Conservation (phyloP, 2,888 invertebrate species). For the Hipparchia semele region DNA sequence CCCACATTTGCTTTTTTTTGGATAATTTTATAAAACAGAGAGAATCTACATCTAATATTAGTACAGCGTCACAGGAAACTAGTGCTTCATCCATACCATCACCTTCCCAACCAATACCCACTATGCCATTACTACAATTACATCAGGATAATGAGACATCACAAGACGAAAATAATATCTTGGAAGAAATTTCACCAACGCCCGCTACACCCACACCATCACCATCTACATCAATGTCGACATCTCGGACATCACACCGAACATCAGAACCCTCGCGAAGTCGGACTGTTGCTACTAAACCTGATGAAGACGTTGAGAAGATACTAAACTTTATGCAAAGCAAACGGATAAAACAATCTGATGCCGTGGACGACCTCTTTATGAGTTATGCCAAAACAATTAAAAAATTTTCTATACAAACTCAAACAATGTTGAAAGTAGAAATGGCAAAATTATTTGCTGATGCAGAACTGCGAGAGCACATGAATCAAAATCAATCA, state of each 20-base stretch:
- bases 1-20: constrained; percentile 2
- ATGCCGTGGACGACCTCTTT: constrained; percentile 26
- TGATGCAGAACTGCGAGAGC: constrained; percentile 22
- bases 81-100: constrained; percentile 1
- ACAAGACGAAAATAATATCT: constrained; percentile 1
- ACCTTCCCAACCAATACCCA: constrained; percentile 2
- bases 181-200: constrained; percentile 2
- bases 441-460: constrained; percentile 29
- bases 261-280: constrained; percentile 4
- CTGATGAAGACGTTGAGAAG: constrained; percentile 15
- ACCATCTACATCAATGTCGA: background rate
- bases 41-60: constrained; percentile 4
- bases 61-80: constrained; percentile 4
- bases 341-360: constrained; percentile 22
- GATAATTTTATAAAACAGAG: constrained; percentile 2
- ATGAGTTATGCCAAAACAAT: constrained; percentile 29
- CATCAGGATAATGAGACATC: background rate
- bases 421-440: constrained; percentile 25
- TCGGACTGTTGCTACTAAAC: background rate
- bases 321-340: constrained; percentile 11
- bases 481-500: constrained; percentile 1
- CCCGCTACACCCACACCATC: background rate
- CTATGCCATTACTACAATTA: background rate
- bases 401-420: constrained; percentile 23
- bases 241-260: too few species aligned